Evolutionary conservation across 2,113 vertebrate genomes (phyloP).

Genomic region (Myotis lucifugus): DNA sequence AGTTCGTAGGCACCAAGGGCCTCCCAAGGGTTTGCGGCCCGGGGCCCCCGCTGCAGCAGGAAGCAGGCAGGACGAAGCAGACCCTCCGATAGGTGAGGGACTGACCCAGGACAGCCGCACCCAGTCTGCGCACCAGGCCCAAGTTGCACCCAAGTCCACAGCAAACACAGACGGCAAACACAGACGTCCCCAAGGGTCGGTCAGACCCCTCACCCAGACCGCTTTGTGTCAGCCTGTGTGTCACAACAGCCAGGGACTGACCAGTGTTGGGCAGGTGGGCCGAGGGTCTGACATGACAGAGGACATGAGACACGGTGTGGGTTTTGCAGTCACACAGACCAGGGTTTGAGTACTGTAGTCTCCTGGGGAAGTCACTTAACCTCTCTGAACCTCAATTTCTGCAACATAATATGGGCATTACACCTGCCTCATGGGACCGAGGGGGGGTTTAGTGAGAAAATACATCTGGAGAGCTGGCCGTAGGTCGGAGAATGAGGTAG

Average conservation of each 20-base stretch:
- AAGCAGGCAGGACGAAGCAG: background rate
- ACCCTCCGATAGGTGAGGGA: background rate
- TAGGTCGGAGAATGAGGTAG: background rate
- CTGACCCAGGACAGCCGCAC: background rate
- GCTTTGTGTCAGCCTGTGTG: background rate
- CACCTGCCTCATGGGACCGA: background rate
- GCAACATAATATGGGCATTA: background rate
- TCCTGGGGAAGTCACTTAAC: background rate
- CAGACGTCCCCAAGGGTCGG: too few relatives aligned
- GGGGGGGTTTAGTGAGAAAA: background rate
- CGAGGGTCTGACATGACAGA: background rate
- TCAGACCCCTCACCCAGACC: background rate
- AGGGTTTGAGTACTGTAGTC: background rate
- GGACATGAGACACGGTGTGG: background rate
- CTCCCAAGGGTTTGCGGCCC: background rate
- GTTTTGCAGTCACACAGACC: background rate
- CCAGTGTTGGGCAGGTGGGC: rapidly evolving
- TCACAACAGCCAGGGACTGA: rapidly evolving
- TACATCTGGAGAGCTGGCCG: background rate
- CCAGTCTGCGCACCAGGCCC: background rate
- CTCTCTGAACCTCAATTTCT: constrained; percentile 21
- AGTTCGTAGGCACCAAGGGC: background rate
- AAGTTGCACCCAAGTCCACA: background rate
- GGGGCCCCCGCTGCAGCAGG: background rate
- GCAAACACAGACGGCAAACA: background rate